Evolutionary conservation across 2,797 vertebrate species (phyloP), one percentile per base, ranked within the genome.

Genomic region (Sternotherus odoratus): DNA sequence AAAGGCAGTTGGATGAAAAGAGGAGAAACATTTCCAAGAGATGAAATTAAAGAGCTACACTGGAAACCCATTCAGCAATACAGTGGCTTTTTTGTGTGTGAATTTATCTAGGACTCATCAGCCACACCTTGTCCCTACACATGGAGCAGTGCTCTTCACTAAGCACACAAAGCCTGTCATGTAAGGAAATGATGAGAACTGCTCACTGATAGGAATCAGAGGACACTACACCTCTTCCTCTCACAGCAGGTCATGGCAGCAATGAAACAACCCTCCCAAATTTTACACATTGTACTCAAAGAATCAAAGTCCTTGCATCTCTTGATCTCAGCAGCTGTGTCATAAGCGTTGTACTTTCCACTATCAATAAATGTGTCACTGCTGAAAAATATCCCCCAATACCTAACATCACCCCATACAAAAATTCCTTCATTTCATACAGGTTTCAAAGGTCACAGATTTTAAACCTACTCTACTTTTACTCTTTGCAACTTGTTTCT

Each of bases 31-130:
- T 96, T 98, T 98, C 97, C 97, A 97, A 96, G 98, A 95, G 94
- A 98, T 96, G 98, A 98, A 99, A 99, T 99, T 99, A 98, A 99
- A 99, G 98, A 97, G 97, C 96, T 98, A 98, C 98, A 98, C 97
- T 98, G 98, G 98, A 98, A 98, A 98, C 97, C 98, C 97, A 97
- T 98, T 98, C 97, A 97, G 96, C 23, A 57, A 97, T 91, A 98
- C 98, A 98, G 98, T 81, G 94, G 95, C 93, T 97, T 98, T 97
- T 98, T 97, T 98, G 97, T 98, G 95, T 4, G 85, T 90, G 90
- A 54, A 50, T 97, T 98, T 98, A 98, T 98, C 98, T 92, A 1
- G 72, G 91, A 36, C 17, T 88, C 96, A 98, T 98, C 98, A 97
- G 97, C 98, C 98, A 98, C 98, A 97, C 98, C 98, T 98, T 85